Conservation (phyloP, 1,140 invertebrate genomes). For the Drosophila teissieri region DNA sequence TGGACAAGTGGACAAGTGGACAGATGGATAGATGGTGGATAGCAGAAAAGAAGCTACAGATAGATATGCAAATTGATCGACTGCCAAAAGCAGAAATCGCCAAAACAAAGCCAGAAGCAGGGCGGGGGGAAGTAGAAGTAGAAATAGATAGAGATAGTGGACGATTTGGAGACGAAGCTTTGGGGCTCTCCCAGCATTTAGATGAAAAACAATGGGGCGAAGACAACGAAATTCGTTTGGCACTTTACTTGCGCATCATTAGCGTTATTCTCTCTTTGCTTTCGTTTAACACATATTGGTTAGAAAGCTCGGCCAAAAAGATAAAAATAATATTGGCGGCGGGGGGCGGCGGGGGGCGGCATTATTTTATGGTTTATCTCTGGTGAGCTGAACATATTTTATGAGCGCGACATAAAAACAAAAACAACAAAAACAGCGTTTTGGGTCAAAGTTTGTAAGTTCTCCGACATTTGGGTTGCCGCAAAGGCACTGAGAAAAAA, state of each 20-base stretch:
- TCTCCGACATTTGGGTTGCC: constrained; percentile 16
- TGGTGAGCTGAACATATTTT: constrained; percentile 45
- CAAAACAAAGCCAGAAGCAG: constrained; percentile 34
- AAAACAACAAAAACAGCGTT: constrained; percentile 26
- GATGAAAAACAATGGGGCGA: constrained; percentile 24
- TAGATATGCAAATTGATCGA: constrained; percentile 42
- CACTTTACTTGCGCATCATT: constrained; percentile 57
- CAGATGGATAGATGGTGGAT: too few relatives aligned
- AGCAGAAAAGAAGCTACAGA: neutral
- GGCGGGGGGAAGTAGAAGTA: constrained; percentile 1
- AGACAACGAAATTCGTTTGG: constrained; percentile 46
- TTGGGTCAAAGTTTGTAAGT: constrained; percentile 47
- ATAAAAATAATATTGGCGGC: neutral
- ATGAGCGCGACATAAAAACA: constrained; percentile 32
- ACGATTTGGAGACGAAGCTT: constrained; percentile 5
- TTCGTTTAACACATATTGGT: constrained; percentile 22
- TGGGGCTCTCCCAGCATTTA: neutral
- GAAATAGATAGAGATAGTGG: neutral
- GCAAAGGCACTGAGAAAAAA: constrained; percentile 2
- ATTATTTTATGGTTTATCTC: constrained; percentile 43
- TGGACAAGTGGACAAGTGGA: neutral
- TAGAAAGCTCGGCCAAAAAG: constrained; percentile 47
- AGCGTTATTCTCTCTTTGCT: constrained; percentile 42
- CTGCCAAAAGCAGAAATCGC: constrained; percentile 24
- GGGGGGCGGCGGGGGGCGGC: neutral